Conservation (phyloP, 2,113 vertebrate genomes). For the Paratilapia polleni region DNA sequence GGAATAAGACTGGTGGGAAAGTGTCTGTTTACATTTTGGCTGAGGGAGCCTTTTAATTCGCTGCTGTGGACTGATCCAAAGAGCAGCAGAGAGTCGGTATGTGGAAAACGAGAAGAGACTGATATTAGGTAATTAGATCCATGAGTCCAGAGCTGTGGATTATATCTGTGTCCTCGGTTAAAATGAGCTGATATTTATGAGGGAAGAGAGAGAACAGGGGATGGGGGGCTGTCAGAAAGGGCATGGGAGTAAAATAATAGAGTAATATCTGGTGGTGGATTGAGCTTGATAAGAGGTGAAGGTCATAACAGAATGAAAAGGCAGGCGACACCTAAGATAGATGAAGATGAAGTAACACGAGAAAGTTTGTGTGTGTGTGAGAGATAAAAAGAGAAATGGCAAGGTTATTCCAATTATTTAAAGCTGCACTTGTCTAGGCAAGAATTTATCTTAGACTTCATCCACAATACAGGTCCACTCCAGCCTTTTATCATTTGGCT, state of each 20-base stretch:
- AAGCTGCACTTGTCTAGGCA: background rate
- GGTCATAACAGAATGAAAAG: background rate
- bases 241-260: background rate
- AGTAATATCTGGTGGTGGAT: background rate
- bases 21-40: slow-evolving; percentile 60
- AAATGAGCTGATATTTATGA: slow-evolving; percentile 20
- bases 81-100: background rate
- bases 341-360: background rate
- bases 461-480: background rate
- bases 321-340: background rate
- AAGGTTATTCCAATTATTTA: slow-evolving; percentile 1
- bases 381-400: background rate
- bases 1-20: slow-evolving; percentile 40
- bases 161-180: background rate
- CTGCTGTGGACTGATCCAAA: slow-evolving; percentile 14
- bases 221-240: background rate
- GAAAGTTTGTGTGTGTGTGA: background rate
- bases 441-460: slow-evolving; percentile 1
- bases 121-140: slow-evolving; percentile 21
- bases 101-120: background rate
- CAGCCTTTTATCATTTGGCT: background rate
- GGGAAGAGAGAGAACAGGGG: background rate
- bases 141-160: slow-evolving; percentile 2
- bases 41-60: background rate
- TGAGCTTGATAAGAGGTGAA: background rate